Percentiles rank a stretch among this genome's conserved stretches.
Conservation (phyloP, 23 tunicate species). For the Trididemnum nubilum region DNA sequence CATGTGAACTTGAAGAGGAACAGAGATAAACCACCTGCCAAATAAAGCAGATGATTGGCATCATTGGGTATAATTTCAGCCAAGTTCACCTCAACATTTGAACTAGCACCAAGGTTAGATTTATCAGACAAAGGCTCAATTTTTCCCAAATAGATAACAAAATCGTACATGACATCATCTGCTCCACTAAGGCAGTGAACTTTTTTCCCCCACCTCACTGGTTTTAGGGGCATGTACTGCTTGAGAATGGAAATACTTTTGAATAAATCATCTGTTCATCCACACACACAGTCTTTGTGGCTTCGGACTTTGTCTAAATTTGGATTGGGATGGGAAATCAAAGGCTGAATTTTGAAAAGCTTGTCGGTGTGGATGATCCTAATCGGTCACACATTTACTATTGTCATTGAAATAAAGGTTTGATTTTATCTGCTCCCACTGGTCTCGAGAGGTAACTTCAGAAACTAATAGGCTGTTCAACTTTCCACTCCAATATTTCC, state of each 20-base stretch:
- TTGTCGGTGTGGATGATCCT: constrained; percentile 8
- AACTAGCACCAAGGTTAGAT: constrained; percentile 20
- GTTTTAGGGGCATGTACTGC: constrained; percentile 2
- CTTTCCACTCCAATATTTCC: constrained; percentile 13
- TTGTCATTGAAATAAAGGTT: constrained; percentile 12
- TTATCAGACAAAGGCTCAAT: constrained; percentile 10
- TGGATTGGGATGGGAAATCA: neutral
- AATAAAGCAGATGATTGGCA: constrained; percentile 12
- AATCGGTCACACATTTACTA: neutral
- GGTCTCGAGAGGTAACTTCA: neutral
- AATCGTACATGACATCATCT: constrained; percentile 15
- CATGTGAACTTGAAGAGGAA: neutral
- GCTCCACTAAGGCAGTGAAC: constrained; percentile 13
- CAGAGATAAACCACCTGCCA: constrained; percentile 23
- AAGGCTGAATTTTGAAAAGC: constrained; percentile 8
- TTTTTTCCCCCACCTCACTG: constrained; percentile 7
- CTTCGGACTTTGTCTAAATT: constrained; percentile 10
- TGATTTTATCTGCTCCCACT: constrained; percentile 12
- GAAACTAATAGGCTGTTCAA: neutral
- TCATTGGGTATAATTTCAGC: neutral
- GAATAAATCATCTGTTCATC: constrained; percentile 4
- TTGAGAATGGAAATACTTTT: constrained; percentile 20
- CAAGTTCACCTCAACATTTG: constrained; percentile 12
- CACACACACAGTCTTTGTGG: constrained; percentile 17
- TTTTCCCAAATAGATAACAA: constrained; percentile 6